A percentile compares a stretch with the other conserved stretches of the same genome.
Conservation (phyloP, 2,797 vertebrate species). For the Enteromius argenteus region DNA sequence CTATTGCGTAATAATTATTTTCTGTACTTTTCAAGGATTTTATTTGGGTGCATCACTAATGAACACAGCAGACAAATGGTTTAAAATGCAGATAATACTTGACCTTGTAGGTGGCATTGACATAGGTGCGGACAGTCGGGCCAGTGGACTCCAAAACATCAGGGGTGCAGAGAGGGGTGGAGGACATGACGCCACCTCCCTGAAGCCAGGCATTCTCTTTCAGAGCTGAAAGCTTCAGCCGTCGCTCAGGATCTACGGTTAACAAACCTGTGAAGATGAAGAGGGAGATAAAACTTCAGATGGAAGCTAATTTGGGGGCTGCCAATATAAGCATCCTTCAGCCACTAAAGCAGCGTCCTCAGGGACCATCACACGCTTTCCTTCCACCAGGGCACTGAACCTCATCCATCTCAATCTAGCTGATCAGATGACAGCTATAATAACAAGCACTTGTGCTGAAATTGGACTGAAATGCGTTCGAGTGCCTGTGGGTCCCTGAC, state of each 20-base stretch:
- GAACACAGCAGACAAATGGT: not conserved
- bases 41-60: not conserved
- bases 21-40: not conserved
- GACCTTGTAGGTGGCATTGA: conserved; percentile 93
- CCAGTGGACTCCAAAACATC: conserved; percentile 92
- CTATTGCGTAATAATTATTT: not conserved
- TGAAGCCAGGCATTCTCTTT: conserved; percentile 90
- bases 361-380: conserved; percentile 5
- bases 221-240: conserved; percentile 88
- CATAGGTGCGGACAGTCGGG: conserved; percentile 87
- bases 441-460: conserved; percentile 33
- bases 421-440: conserved; percentile 48
- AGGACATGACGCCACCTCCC: conserved; percentile 87
- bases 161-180: conserved; percentile 90
- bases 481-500: conserved; percentile 16
- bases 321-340: conserved; percentile 27
- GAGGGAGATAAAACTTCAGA: not conserved
- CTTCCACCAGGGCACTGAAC: conserved; percentile 15
- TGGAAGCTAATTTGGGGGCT: conserved; percentile 15
- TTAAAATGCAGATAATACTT: not conserved
- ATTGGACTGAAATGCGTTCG: conserved; percentile 38
- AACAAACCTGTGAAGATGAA: conserved; percentile 79
- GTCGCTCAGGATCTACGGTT: conserved; percentile 87
- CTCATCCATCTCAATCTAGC: conserved; percentile 26
- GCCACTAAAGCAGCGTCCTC: conserved; percentile 18